phyloP scores from a whole-genome alignment of 2,888 invertebrate genomes.

The Vanessa cardui region DNA sequence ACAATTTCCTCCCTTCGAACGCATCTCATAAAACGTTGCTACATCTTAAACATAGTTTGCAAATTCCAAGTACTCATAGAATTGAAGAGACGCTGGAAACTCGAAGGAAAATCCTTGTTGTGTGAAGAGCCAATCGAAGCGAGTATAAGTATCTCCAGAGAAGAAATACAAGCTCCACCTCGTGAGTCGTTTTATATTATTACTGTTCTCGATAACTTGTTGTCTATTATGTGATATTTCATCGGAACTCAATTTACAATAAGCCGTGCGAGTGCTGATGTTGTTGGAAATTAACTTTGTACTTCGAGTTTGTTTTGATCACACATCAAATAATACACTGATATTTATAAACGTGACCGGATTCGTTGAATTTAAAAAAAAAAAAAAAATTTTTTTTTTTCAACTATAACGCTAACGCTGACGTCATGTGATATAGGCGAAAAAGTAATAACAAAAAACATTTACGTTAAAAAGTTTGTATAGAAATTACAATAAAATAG shows the following conservation, averaged over 20 bases:
- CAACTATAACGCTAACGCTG: no score
- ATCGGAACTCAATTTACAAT: conserved; percentile 13
- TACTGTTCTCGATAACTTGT: conserved; percentile 17
- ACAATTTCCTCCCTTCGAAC: conserved; percentile 15
- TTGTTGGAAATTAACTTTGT: conserved; percentile 10
- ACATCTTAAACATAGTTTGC: conserved; percentile 19
- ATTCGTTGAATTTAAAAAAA: background rate
- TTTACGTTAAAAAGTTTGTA: no score
- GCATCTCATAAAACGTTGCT: conserved; percentile 22
- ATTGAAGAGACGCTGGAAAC: conserved; percentile 24
- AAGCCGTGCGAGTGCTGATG: conserved; percentile 17
- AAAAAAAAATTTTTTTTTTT: no score
- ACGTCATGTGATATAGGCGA: no score
- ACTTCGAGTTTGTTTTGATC: conserved; percentile 3
- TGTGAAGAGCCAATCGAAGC: conserved; percentile 32
- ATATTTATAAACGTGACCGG: background rate
- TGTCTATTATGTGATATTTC: conserved; percentile 23
- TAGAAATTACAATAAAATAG: no score
- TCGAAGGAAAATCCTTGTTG: conserved; percentile 27
- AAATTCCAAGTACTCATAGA: conserved; percentile 19
- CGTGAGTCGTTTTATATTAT: conserved; percentile 24
- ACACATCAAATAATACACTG: background rate
- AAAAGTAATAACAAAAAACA: no score
- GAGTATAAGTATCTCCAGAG: conserved; percentile 29
- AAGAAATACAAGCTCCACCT: conserved; percentile 27